Conservation (phyloP, 2,797 vertebrate genomes). For the Mus caroli region DNA sequence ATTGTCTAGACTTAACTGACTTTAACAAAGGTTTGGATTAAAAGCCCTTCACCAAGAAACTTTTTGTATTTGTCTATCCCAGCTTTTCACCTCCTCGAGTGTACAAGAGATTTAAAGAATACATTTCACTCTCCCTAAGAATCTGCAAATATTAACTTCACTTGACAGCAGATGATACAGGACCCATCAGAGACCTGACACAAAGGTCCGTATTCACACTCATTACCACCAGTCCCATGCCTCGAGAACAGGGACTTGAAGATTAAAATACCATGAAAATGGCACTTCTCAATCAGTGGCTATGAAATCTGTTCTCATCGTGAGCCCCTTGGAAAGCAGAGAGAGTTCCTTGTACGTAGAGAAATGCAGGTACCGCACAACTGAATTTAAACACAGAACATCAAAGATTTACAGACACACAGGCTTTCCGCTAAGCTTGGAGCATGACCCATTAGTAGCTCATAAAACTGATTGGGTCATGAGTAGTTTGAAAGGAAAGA, state of each 20-base stretch:
- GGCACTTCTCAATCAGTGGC: constrained; percentile 12
- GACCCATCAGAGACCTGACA: constrained; percentile 12
- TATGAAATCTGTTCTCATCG: constrained; percentile 4
- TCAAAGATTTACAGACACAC: neutral
- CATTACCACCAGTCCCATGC: constrained; percentile 18
- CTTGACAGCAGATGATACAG: constrained; percentile 54
- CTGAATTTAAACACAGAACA: constrained; percentile 44
- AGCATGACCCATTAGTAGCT: neutral
- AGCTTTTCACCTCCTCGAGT: constrained; percentile 7
- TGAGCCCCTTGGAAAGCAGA: neutral
- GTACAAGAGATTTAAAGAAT: constrained; percentile 60
- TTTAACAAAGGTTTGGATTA: constrained; percentile 68
- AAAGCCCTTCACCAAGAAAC: constrained; percentile 65
- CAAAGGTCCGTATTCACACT: constrained; percentile 36
- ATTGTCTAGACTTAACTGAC: constrained; percentile 12
- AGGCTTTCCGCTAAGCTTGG: neutral
- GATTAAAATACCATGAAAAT: constrained; percentile 8
- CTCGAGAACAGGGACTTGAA: neutral
- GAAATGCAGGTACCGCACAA: neutral
- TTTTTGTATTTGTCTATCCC: constrained; percentile 46
- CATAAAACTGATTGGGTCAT: constrained; percentile 33
- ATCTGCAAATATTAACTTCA: constrained; percentile 70
- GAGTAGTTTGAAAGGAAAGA: constrained; percentile 22
- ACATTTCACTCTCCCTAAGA: constrained; percentile 22
- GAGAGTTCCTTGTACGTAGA: neutral